These are phyloP conservation scores for Tillus elongatus DNA, from an alignment of 2,888 invertebrate genomes.

Conservation along the genomic window DNA sequence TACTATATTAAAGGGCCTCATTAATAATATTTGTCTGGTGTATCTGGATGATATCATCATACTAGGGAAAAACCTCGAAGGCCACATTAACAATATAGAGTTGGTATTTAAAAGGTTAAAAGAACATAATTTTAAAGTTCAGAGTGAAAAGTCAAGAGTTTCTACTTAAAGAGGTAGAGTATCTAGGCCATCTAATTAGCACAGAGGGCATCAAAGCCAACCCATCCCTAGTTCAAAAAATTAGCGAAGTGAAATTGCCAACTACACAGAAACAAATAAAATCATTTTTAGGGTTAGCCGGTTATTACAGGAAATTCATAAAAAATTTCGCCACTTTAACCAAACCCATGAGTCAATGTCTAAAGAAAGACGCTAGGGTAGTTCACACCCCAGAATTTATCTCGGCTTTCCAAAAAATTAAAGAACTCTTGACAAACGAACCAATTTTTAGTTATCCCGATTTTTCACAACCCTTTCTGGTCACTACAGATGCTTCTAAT, in stretches of 20 bases:
- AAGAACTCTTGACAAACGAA: background rate
- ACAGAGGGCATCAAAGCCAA: background rate
- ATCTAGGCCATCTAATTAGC: background rate
- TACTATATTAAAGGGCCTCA: background rate
- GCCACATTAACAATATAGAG: background rate
- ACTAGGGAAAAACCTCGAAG: background rate
- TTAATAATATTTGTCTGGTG: background rate
- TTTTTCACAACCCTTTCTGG: background rate
- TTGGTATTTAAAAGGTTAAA: background rate
- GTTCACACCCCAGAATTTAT: background rate
- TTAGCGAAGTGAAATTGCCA: background rate
- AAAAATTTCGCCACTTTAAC: background rate
- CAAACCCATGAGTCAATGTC: background rate
- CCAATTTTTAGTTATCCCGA: background rate
- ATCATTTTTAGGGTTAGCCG: background rate
- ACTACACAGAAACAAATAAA: background rate
- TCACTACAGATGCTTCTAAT: background rate
- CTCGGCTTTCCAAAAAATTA: background rate
- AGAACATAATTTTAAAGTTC: background rate
- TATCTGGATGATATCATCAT: slow-evolving; percentile 1
- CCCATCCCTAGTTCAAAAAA: background rate
- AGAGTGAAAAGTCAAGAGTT: background rate
- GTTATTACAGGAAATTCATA: slow-evolving; percentile 2
- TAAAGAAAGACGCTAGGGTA: background rate
- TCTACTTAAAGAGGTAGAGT: background rate